These are phyloP conservation scores for Rhimphoctona megacephalus DNA, from an alignment of 2,888 invertebrate species.

Conservation along the genomic window DNA sequence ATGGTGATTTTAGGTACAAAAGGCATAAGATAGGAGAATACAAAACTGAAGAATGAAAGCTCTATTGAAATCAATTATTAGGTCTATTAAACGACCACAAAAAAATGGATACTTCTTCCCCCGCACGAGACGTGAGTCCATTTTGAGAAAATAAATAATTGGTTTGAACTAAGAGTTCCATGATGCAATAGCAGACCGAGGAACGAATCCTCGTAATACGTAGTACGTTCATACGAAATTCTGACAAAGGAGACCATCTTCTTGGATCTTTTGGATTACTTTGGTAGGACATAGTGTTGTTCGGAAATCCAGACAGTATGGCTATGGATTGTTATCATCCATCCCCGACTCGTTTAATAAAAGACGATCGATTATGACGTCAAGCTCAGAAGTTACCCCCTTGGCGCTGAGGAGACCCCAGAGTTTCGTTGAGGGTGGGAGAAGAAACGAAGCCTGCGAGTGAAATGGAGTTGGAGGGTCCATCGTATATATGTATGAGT, in stretches of 20 bases:
- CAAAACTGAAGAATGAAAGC: not conserved
- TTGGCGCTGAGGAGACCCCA: constrained; percentile 60
- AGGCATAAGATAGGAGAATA: not conserved
- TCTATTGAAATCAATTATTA: not conserved
- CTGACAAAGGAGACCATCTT: not conserved
- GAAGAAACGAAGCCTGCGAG: constrained; percentile 63
- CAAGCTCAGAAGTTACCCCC: constrained; percentile 68
- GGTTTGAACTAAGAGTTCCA: not conserved
- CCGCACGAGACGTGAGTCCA: not conserved
- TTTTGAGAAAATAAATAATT: not conserved
- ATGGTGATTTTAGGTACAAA: not conserved
- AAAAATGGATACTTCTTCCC: not conserved
- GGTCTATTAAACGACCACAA: not conserved
- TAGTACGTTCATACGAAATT: constrained; percentile 3
- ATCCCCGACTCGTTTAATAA: constrained; percentile 62
- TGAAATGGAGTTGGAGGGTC: constrained; percentile 66
- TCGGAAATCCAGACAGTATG: constrained; percentile 13
- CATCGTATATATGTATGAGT: constrained; percentile 42
- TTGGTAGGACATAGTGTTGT: not conserved
- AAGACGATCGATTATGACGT: constrained; percentile 69
- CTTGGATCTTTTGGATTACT: not conserved
- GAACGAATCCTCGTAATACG: too few species aligned
- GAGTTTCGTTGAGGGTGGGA: constrained; percentile 53
- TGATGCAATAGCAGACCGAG: not conserved
- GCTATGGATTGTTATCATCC: constrained; percentile 55